A percentile compares a stretch with the other conserved stretches of the same genome.
Conservation (phyloP, 2,113 vertebrate species). For the Mesitornis unicolor region DNA sequence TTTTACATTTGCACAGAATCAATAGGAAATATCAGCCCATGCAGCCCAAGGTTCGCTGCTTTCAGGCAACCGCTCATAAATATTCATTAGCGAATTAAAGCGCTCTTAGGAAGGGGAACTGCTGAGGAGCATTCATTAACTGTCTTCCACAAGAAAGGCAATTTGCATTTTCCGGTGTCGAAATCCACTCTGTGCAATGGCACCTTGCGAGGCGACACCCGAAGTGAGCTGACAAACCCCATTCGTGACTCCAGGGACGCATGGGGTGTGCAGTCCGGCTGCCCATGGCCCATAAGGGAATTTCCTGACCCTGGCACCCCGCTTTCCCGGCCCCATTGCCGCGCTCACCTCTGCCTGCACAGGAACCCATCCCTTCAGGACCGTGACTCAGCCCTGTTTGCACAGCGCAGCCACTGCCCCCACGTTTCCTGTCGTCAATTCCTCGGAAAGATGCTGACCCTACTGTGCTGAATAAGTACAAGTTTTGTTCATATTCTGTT, state of each 20-base stretch:
- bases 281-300: rapidly evolving
- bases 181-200: background rate
- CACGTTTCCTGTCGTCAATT: background rate
- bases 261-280: rapidly evolving
- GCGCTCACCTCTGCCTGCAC: no score
- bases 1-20: background rate
- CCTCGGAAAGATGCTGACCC: background rate
- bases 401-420: background rate
- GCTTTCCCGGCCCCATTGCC: background rate
- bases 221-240: no score
- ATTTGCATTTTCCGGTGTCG: background rate
- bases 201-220: no score
- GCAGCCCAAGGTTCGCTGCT: background rate
- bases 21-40: background rate
- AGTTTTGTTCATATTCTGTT: rapidly evolving
- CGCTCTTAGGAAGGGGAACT: background rate
- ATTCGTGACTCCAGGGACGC: background rate
- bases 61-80: background rate
- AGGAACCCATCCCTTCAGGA: rapidly evolving
- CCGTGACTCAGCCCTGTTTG: background rate
- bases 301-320: no score
- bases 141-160: background rate
- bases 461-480: rapidly evolving
- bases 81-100: constrained; percentile 41
- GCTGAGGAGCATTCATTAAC: constrained; percentile 20